Percentiles rank a stretch among this genome's conserved stretches.
These are phyloP conservation scores for Ochotona princeps DNA, from an alignment of 2,113 vertebrate genomes.

Conservation along the genomic window DNA sequence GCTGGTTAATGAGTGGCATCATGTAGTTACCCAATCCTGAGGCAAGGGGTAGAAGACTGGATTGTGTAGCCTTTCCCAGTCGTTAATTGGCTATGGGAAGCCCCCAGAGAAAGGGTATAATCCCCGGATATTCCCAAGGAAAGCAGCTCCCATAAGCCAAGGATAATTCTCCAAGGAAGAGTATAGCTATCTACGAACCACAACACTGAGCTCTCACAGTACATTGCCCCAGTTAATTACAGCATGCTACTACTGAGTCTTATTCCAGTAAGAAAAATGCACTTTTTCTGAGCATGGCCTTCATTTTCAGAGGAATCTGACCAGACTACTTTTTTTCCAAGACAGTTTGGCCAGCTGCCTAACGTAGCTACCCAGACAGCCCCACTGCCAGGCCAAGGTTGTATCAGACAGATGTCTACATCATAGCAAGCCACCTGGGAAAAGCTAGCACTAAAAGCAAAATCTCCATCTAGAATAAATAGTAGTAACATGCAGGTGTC, in stretches of 20 bases:
- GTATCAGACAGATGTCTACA: slow-evolving; percentile 35
- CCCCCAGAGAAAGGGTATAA: background rate
- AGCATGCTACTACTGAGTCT: background rate
- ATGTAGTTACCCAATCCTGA: background rate
- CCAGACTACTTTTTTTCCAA: slow-evolving; percentile 26
- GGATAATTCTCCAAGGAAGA: slow-evolving; percentile 24
- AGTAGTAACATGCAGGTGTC: slow-evolving; percentile 21
- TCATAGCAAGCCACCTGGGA: background rate
- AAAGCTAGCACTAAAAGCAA: slow-evolving; percentile 44
- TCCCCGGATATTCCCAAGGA: background rate
- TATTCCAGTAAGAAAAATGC: slow-evolving; percentile 28
- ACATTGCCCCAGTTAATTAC: background rate
- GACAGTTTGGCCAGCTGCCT: slow-evolving; percentile 41
- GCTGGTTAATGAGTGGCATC: background rate
- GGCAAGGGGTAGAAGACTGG: background rate
- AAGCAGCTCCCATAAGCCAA: background rate
- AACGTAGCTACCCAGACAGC: slow-evolving; percentile 3
- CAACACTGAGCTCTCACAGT: background rate
- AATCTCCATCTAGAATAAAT: slow-evolving; percentile 53
- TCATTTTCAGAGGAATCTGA: slow-evolving; percentile 51
- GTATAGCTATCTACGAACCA: background rate
- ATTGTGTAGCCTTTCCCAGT: background rate
- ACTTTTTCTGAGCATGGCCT: background rate
- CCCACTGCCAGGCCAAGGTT: slow-evolving; percentile 16
- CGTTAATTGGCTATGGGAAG: background rate